These are phyloP conservation scores for Microtus oregoni DNA, from an alignment of 2,113 vertebrate genomes.

Conservation along the genomic window DNA sequence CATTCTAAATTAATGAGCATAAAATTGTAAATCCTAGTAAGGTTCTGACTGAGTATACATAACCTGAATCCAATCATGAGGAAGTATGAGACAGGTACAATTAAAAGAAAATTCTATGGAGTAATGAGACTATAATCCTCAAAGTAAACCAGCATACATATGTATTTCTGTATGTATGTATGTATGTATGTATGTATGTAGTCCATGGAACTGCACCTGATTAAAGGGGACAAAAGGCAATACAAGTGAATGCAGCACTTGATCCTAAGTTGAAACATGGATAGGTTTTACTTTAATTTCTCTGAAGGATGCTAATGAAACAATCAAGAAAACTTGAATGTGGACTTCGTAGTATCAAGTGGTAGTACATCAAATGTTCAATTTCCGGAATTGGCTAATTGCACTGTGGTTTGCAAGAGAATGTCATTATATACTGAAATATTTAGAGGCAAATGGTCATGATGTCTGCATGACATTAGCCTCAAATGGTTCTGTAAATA, in stretches of 20 bases:
- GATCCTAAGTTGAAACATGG: background rate
- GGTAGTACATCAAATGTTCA: background rate
- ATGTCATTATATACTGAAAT: slow-evolving; percentile 67
- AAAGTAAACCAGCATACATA: background rate
- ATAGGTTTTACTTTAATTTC: background rate
- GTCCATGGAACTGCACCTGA: background rate
- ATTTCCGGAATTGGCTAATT: slow-evolving; percentile 68
- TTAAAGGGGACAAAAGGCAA: slow-evolving; percentile 13
- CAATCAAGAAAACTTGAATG: slow-evolving; percentile 60
- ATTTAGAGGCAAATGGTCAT: slow-evolving; percentile 58
- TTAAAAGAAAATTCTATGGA: slow-evolving; percentile 50
- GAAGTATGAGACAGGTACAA: slow-evolving; percentile 44
- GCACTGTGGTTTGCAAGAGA: slow-evolving; percentile 62
- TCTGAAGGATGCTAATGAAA: slow-evolving; percentile 46
- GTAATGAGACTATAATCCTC: background rate
- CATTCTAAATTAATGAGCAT: slow-evolving; percentile 48
- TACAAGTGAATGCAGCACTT: slow-evolving; percentile 20
- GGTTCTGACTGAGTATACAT: background rate
- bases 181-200: too few species aligned
- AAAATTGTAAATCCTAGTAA: slow-evolving; percentile 50
- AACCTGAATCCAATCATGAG: background rate
- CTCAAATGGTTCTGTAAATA: slow-evolving; percentile 63
- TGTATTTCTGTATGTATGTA: background rate
- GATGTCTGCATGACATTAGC: slow-evolving; percentile 38
- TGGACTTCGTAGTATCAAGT: slow-evolving; percentile 43